phyloP scores from a whole-genome alignment of 2,888 invertebrate species.

The Drosophila meridiana region DNA sequence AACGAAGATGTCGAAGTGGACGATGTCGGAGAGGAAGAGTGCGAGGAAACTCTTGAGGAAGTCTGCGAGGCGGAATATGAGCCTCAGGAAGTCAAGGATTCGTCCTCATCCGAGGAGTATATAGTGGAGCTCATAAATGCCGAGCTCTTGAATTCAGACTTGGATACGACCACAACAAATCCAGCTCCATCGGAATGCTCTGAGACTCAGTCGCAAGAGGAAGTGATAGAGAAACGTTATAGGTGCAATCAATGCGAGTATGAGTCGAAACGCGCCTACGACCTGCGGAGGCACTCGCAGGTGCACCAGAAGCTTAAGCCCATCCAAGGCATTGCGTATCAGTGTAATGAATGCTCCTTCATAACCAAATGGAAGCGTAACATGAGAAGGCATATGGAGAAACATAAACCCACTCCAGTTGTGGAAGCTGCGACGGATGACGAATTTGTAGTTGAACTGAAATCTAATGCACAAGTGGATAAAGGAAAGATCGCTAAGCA shows the following conservation, averaged over 20 bases:
- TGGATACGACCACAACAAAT: neutral
- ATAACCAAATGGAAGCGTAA: slow-evolving; percentile 20
- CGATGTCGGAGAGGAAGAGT: neutral
- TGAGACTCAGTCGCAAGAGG: slow-evolving; percentile 1
- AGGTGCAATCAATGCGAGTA: slow-evolving; percentile 40
- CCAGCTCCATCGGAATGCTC: slow-evolving; percentile 1
- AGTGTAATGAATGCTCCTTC: slow-evolving; percentile 38
- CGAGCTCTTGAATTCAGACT: slow-evolving; percentile 11
- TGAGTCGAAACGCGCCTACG: slow-evolving; percentile 33
- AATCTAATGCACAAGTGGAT: neutral
- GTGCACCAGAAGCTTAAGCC: slow-evolving; percentile 17
- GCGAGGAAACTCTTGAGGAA: neutral
- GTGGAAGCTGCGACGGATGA: neutral
- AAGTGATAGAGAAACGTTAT: slow-evolving; percentile 6
- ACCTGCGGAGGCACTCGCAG: slow-evolving; percentile 36
- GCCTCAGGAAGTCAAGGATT: neutral
- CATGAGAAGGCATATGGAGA: slow-evolving; percentile 24
- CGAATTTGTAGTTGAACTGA: neutral
- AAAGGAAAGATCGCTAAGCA: neutral
- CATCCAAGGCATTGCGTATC: slow-evolving; percentile 17
- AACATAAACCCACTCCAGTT: neutral
- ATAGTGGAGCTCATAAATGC: slow-evolving; percentile 20
- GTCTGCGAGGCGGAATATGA: neutral
- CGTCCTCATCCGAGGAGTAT: slow-evolving; percentile 1
- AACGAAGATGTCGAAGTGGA: neutral